These are phyloP conservation scores for Lonchura striata DNA, from an alignment of 2,113 vertebrate species.

Conservation along the genomic window DNA sequence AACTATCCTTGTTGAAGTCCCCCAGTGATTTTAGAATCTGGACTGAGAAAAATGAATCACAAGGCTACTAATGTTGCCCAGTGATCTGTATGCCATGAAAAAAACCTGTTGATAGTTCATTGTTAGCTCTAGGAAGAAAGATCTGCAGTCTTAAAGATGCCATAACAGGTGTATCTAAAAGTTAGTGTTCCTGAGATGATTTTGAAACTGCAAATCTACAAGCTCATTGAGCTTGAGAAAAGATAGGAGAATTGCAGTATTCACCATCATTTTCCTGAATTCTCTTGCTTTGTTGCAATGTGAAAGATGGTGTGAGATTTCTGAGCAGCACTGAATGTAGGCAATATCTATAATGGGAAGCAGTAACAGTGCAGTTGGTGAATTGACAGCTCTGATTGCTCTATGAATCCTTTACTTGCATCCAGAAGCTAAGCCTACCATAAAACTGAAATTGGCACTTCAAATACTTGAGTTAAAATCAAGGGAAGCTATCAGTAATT, in stretches of 20 bases:
- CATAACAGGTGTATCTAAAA: neutral
- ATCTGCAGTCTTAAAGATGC: neutral
- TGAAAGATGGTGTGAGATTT: conserved; percentile 18
- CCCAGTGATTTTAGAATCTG: neutral
- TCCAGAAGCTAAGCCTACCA: conserved; percentile 1
- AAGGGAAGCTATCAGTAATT: neutral
- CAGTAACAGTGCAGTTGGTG: neutral
- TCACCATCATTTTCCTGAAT: neutral
- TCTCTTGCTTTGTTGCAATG: neutral
- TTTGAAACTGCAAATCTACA: neutral
- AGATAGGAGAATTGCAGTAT: neutral
- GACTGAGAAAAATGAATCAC: neutral
- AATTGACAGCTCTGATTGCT: conserved; percentile 31
- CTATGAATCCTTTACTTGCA: neutral
- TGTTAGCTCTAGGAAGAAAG: neutral
- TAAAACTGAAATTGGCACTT: conserved; percentile 2
- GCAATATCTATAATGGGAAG: neutral
- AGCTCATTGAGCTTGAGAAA: neutral
- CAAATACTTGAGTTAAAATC: neutral
- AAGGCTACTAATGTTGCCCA: neutral
- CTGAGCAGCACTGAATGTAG: neutral
- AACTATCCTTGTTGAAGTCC: neutral
- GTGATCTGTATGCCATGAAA: neutral
- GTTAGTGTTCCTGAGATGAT: neutral
- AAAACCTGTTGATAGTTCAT: neutral